A percentile compares a stretch with the other conserved stretches of the same genome.
These are phyloP conservation scores for Unio pictorum DNA, from an alignment of 2,888 invertebrate species.

Conservation along the genomic window DNA sequence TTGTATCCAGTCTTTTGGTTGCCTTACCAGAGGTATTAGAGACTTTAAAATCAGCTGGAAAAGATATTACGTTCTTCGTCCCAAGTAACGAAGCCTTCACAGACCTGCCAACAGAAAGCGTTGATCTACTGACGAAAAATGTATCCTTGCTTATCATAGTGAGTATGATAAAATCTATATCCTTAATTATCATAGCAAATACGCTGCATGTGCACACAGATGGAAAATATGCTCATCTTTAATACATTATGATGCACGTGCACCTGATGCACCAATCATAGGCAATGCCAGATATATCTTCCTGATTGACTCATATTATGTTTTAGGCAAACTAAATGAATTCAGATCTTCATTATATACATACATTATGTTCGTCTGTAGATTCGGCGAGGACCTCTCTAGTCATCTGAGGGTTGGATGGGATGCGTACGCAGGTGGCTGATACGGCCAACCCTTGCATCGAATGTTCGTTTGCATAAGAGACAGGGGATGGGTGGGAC, in stretches of 20 bases:
- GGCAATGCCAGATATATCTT: no score
- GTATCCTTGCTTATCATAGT: conserved; percentile 22
- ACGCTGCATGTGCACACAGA: background rate
- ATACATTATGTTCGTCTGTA: no score
- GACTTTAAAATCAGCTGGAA: conserved; percentile 24
- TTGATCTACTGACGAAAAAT: conserved; percentile 33
- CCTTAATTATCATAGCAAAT: conserved; percentile 22
- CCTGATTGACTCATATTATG: no score
- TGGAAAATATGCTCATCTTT: no score
- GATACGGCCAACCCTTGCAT: no score
- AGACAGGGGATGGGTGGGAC: no score
- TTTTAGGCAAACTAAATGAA: no score
- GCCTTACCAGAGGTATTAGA: conserved; percentile 23
- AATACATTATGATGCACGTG: background rate
- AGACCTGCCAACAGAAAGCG: conserved; percentile 46
- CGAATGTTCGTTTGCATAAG: no score
- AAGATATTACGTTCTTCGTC: conserved; percentile 52
- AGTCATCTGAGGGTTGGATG: no score
- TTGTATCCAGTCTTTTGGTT: conserved; percentile 32
- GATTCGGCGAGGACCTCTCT: no score
- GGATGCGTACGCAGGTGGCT: no score
- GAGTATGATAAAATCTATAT: background rate
- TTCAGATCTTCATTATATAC: no score
- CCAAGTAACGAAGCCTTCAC: conserved; percentile 53
- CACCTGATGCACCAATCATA: background rate